Evolutionary conservation across 2,888 invertebrate genomes (phyloP).

Genomic region (Tenthredo scrophulariae): DNA sequence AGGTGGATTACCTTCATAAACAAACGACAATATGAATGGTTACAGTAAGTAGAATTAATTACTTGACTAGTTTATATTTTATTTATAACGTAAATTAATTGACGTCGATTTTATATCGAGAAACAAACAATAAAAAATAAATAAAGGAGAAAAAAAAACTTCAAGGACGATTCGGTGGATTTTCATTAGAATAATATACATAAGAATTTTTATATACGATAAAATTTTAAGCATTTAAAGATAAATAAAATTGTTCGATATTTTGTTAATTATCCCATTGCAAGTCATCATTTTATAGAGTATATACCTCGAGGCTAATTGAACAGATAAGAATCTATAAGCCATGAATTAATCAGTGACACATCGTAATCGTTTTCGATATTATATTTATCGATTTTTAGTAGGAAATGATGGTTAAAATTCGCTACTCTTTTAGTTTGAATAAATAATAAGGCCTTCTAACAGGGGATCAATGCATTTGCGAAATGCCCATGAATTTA

Average conservation of each 20-base stretch:
- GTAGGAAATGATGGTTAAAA: not conserved
- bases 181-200: not conserved
- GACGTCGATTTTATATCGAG: not conserved
- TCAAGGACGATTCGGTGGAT: not conserved
- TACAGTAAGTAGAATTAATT: not conserved
- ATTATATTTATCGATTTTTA: not conserved
- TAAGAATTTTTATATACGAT: too few relatives aligned
- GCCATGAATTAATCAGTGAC: not conserved
- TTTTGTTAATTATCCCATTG: not conserved
- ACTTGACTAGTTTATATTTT: not conserved
- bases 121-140: not conserved
- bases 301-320: not conserved
- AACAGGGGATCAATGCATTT: not conserved
- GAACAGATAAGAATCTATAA: not conserved
- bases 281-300: not conserved
- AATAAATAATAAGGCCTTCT: not conserved
- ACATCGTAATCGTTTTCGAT: not conserved
- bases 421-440: not conserved
- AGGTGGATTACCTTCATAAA: not conserved
- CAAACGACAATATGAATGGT: not conserved
- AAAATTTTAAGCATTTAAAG: too few relatives aligned
- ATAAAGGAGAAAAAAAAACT: not conserved
- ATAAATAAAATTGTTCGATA: not conserved
- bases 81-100: not conserved
- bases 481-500: slow-evolving; percentile 11